Base-by-base conservation (phyloP, 1,140 invertebrate genomes). In the Drosophila ananassae region DNA sequence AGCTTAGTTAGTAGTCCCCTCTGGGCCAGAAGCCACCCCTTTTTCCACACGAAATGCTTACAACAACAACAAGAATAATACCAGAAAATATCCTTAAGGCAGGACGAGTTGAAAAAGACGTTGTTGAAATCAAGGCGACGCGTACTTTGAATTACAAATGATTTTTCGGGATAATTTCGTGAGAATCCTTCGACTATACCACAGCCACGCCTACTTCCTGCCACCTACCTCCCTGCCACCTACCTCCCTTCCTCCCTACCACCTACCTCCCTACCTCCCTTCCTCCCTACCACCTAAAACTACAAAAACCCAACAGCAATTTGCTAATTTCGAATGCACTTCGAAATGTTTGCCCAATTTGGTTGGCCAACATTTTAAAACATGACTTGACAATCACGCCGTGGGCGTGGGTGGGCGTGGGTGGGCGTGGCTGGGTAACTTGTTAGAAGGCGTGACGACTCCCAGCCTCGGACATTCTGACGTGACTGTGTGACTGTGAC, bases 291-390 rank as follows among this genome's bases (percentile, higher is more conserved):
- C 17, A 17, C 17, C 17, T 17, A 17, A 17, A 17, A 17, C 46
- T 46, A 24, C 30, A 30, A 17, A 21, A 21, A 22, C 44, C 32
- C 21, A 44, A 25, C 47, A 63, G 72, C 72, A 84, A 85, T 85
- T 79, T 77, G 81, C 81, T 84, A 84, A 85, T 84, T 84, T 84
- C 76, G 76, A 84, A 80, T 80, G 77, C 73, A 75, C 62, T 71
- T 81, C 62, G 76, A 87, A 87, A 85, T 85, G 82, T 85, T 85
- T 85, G 82, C 75, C 82, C 82, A 85, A 85, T 87, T 85, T 85
- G 82, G 78, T 85, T 87, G 82, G 82, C 74, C 74, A 85, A 87
- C 78, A 82, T 87, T 85, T 87, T 82, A 74, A 85, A 85, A 85
- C 82, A 81, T 87, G 82, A 87, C 78, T 85, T 85, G 82, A 87